Evolutionary conservation across 2,113 vertebrate genomes (phyloP), one percentile per base, ranked within the genome.

Genomic region (Ovibos moschatus): DNA sequence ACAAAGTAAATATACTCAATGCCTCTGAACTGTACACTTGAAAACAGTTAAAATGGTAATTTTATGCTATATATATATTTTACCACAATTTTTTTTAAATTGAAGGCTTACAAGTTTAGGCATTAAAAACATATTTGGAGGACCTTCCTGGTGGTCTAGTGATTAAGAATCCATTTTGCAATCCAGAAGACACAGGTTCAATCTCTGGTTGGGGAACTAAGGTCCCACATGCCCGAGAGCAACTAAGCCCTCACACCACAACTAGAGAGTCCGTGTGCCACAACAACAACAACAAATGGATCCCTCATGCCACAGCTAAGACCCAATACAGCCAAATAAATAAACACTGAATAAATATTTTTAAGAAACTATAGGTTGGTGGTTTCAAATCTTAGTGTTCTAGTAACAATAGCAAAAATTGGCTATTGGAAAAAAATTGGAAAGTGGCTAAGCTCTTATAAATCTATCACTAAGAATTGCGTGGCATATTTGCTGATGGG

Each of bases 321-420:
- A 78, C 40, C 74, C 74, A 45, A 45, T 45, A 43, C 74, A 78
- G 74, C 74, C 40, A 28, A 78, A 78, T 28, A 78, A 76, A 76
- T 45, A 45, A 78, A 43, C 3, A 74, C 36, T 45, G 15, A 45
- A 45, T 78, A 78, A 9, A 5, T 78, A 28, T 78, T 28, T 78
- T 78, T 47, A 79, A 79, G 43, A 96, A 40, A 7, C 57, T n/a
- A 27, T 23, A 74, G 50, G 33, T 43, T 55, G 53, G 2, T 27
- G 62, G 76, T 47, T 84, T 83, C 2, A 6, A 74, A 96, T 92
- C 28, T 0, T 11, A 90, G 21, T 76, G 12, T 76, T 91, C 90
- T 96, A 60, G 45, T 58, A 95, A 12, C 1, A 0, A 62, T 55
- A 97, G 87, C 83, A 97, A 91, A 92, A 94, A 96, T 33, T 71